Evolutionary conservation across 1,140 invertebrate species (phyloP).

Genomic region (Drepana arcuata): DNA sequence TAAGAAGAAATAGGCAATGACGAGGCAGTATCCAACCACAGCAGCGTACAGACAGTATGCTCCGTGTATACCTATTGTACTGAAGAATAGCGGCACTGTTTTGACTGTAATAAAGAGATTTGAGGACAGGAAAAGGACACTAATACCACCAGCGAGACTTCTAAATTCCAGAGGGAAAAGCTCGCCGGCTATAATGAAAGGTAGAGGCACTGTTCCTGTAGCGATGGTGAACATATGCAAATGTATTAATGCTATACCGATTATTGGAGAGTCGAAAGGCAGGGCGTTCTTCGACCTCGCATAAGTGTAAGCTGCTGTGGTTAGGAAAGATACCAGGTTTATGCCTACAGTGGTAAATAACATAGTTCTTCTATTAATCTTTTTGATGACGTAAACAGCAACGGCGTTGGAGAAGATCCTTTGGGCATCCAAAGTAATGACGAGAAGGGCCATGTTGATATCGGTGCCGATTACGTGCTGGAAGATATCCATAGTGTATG

Average conservation of each 20-base stretch:
- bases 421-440: slow-evolving; percentile 29
- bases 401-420: slow-evolving; percentile 32
- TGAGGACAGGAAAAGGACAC: slow-evolving; percentile 29
- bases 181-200: slow-evolving; percentile 38
- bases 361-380: slow-evolving; percentile 30
- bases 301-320: slow-evolving; percentile 28
- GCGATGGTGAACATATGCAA: slow-evolving; percentile 39
- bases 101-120: slow-evolving; percentile 42
- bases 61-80: slow-evolving; percentile 28
- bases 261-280: slow-evolving; percentile 23
- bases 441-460: slow-evolving; percentile 20
- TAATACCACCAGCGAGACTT: slow-evolving; percentile 37
- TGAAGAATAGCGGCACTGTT: slow-evolving; percentile 31
- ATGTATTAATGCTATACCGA: slow-evolving; percentile 26
- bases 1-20: slow-evolving; percentile 25
- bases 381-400: slow-evolving; percentile 34
- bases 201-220: slow-evolving; percentile 33
- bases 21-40: slow-evolving; percentile 25
- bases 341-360: slow-evolving; percentile 23
- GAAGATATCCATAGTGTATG: slow-evolving; percentile 33
- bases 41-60: slow-evolving; percentile 30
- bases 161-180: slow-evolving; percentile 40
- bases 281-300: slow-evolving; percentile 17
- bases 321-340: slow-evolving; percentile 24
- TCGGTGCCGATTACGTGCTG: slow-evolving; percentile 21